Evolutionary conservation across 2,113 vertebrate species (phyloP), one percentile per base, ranked within the genome.

Genomic region (Peromyscus maniculatus): DNA sequence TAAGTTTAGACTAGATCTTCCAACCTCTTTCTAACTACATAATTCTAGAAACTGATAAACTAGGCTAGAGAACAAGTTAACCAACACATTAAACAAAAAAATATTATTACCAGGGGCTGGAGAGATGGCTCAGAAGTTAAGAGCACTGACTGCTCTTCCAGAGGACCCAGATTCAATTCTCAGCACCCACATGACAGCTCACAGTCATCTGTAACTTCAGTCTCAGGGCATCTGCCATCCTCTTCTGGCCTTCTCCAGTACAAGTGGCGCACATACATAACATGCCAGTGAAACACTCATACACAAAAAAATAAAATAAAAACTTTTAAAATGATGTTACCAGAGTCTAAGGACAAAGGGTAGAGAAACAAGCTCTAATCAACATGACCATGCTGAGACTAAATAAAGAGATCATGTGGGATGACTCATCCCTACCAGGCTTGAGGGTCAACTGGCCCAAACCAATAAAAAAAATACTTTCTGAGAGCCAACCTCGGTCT

Each of bases 1-100:
- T 67, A 78, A 62, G 22, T 74, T 89, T 86, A 43, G 71, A 74
- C 13, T 31, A 93, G 59, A 66, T 80, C 36, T 93, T 15, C 52
- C 26, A 31, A 36, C 59, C 36, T 82, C 49, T 79, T 96, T 43
- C 43, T 52, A 86, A 87, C 43, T 90, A 36, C 62, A 75, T 72
- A 69, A 78, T 87, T 93, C 92, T 49, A 94, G 87, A 89, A 55
- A 93, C 24, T n/a, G 90, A 89, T 82, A 91, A 80, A 11, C 11
- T 62, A 94, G n/a, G 78, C 64, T 93, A 77, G 87, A 91, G 46
- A 55, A 24, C 36, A n/a, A 69, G 39, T 62, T 66, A 78, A 67
- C 43, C 31, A 7, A 80, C 36, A 94, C 1, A 9, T 22, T 88
- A 62, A 59, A 36, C 55, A 95, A 64, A 59, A 59, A 93, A 96